Evolutionary conservation across 2,888 invertebrate genomes (phyloP).

Genomic region (Tortricodes alternella): DNA sequence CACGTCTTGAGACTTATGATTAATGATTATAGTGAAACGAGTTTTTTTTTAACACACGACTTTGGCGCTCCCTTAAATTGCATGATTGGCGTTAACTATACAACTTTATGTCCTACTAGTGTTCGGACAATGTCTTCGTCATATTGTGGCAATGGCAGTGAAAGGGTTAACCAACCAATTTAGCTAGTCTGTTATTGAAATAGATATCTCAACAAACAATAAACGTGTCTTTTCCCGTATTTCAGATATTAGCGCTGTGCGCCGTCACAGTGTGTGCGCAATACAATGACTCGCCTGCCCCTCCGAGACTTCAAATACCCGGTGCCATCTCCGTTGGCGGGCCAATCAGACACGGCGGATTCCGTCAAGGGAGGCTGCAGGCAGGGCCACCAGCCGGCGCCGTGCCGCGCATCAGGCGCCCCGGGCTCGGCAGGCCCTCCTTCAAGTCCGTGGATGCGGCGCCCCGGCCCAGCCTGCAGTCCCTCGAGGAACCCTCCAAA

Average conservation of each 20-base stretch:
- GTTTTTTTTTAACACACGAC: too few species aligned
- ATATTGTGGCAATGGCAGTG: too few species aligned
- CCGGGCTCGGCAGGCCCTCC: constrained; percentile 69
- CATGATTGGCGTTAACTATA: too few species aligned
- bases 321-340: constrained; percentile 82
- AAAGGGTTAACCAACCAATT: too few species aligned
- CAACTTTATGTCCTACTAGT: too few species aligned
- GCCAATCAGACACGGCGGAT: constrained; percentile 59
- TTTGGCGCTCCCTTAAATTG: too few species aligned
- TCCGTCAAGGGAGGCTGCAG: constrained; percentile 69
- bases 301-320: constrained; percentile 86
- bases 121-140: too few species aligned
- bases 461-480: constrained; percentile 72
- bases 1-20: too few species aligned
- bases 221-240: constrained; percentile 22
- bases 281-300: constrained; percentile 77
- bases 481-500: constrained; percentile 80
- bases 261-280: constrained; percentile 79
- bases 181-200: too few species aligned
- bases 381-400: constrained; percentile 52
- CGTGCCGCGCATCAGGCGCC: constrained; percentile 63
- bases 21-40: too few species aligned
- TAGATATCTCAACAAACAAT: background rate
- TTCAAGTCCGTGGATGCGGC: constrained; percentile 74
- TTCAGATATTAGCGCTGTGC: constrained; percentile 79